Percentiles rank a stretch among this genome's conserved stretches.
phyloP scores from a whole-genome alignment of 1,140 invertebrate genomes.

The Drosophila athabasca region DNA sequence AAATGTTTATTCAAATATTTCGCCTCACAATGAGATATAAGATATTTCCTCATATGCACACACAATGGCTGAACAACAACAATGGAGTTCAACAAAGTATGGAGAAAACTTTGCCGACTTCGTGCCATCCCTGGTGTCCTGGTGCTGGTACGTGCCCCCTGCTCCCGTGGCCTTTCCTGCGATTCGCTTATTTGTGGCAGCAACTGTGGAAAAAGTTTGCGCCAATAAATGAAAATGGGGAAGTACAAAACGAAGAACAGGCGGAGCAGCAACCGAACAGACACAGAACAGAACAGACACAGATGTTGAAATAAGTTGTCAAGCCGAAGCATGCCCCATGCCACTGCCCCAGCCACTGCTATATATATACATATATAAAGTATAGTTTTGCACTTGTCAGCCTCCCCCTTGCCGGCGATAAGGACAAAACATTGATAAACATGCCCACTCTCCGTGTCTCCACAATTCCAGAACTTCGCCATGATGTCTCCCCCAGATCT shows the following conservation, averaged over 20 bases:
- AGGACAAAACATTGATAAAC: conserved; percentile 75
- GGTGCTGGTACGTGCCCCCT: no score
- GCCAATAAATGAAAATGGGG: conserved; percentile 79
- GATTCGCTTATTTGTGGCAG: conserved; percentile 44
- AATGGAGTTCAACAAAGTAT: conserved; percentile 34
- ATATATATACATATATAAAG: conserved; percentile 17
- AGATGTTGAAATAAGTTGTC: conserved; percentile 80
- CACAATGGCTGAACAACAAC: conserved; percentile 7
- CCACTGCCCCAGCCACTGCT: no score
- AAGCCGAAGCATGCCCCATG: conserved; percentile 55
- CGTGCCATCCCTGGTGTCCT: background rate
- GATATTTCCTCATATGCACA: conserved; percentile 1
- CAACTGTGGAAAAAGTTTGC: conserved; percentile 71
- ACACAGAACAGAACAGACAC: background rate
- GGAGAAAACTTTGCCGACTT: conserved; percentile 41
- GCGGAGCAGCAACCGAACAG: conserved; percentile 11
- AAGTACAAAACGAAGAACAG: conserved; percentile 51
- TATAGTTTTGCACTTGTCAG: conserved; percentile 60
- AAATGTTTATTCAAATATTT: conserved; percentile 59
- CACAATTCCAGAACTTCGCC: background rate
- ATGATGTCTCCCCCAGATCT: background rate
- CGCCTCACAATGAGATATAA: conserved; percentile 33
- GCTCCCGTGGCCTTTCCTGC: background rate
- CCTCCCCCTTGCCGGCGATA: conserved; percentile 59
- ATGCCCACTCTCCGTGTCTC: conserved; percentile 37